phyloP scores from a whole-genome alignment of 2,113 vertebrate genomes.

The Rattus norvegicus region GRCr8 NC_086025.1:26244001-26244500 shows the following conservation, averaged over 20 bases:
- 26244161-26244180: constrained; percentile 53
- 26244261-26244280: not conserved
- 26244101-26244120: constrained; percentile 14
- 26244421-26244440: not conserved
- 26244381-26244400: constrained; percentile 30
- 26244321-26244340: not conserved
- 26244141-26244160: constrained; percentile 41
- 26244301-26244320: not conserved
- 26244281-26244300: not conserved
- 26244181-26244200: constrained; percentile 4
- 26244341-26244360: not conserved
- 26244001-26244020: not conserved
- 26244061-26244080: constrained; percentile 2
- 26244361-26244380: not conserved
- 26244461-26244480: not conserved
- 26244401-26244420: not conserved
- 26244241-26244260: not conserved
- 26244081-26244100: constrained; percentile 25
- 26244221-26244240: not conserved
- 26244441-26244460: not conserved
- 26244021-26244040: constrained; percentile 25
- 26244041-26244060: not conserved
- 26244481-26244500: not conserved
- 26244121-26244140: constrained; percentile 48
- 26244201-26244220: constrained; percentile 46